phyloP scores from a whole-genome alignment of 2,888 invertebrate species.

The Zeuzera pyrina region DNA sequence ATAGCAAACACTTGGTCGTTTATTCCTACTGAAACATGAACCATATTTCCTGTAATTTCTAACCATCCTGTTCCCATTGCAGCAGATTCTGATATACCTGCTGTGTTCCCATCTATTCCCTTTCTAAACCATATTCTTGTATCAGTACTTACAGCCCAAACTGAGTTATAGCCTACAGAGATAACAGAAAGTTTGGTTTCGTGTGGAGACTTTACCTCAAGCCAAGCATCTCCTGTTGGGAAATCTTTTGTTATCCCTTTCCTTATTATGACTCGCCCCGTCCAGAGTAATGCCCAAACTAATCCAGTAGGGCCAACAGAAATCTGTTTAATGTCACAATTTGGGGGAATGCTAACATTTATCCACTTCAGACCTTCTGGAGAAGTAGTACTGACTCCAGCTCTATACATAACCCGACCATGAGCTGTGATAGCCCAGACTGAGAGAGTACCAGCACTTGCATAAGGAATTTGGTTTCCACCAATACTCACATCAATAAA shows the following conservation, averaged over 20 bases:
- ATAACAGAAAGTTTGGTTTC: slow-evolving; percentile 82
- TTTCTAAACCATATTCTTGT: slow-evolving; percentile 91
- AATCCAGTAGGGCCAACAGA: slow-evolving; percentile 89
- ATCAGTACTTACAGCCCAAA: slow-evolving; percentile 87
- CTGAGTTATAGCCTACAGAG: slow-evolving; percentile 85
- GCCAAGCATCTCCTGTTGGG: slow-evolving; percentile 81
- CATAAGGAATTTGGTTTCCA: slow-evolving; percentile 86
- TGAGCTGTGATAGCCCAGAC: slow-evolving; percentile 96
- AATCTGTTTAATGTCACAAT: slow-evolving; percentile 88
- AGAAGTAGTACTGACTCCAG: slow-evolving; percentile 83
- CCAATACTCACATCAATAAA: slow-evolving; percentile 94
- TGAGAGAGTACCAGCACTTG: slow-evolving; percentile 80
- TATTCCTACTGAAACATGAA: slow-evolving; percentile 85
- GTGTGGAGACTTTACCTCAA: slow-evolving; percentile 82
- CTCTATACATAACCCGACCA: slow-evolving; percentile 90
- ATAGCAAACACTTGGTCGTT: slow-evolving; percentile 94
- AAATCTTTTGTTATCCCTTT: slow-evolving; percentile 87
- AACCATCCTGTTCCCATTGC: slow-evolving; percentile 91
- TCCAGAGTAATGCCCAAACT: slow-evolving; percentile 90
- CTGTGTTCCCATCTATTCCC: slow-evolving; percentile 77
- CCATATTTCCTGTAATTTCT: slow-evolving; percentile 90
- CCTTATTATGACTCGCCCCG: slow-evolving; percentile 87
- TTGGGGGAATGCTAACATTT: slow-evolving; percentile 81
- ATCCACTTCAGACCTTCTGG: slow-evolving; percentile 94
- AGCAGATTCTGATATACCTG: slow-evolving; percentile 81